Evolutionary conservation across 2,888 invertebrate species (phyloP).

Genomic region (Drosophila demipolita): DNA sequence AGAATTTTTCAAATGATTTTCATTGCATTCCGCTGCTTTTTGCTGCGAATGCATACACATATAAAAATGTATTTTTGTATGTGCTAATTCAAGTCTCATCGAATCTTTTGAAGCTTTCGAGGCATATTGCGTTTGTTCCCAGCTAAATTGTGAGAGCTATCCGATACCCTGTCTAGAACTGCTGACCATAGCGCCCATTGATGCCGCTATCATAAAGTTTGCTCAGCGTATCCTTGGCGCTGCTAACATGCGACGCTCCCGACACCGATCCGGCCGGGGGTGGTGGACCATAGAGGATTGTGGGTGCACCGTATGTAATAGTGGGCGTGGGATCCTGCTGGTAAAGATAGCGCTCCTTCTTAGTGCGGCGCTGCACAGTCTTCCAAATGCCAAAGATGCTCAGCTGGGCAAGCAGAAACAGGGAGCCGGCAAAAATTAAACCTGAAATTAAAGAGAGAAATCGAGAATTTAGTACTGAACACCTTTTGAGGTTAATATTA

Average conservation of each 20-base stretch:
- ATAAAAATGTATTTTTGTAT: slow-evolving; percentile 39
- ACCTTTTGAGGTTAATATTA: neutral
- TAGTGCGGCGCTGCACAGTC: slow-evolving; percentile 83
- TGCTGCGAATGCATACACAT: slow-evolving; percentile 6
- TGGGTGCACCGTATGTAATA: slow-evolving; percentile 78
- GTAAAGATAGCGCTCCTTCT: slow-evolving; percentile 83
- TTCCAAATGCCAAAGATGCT: slow-evolving; percentile 95
- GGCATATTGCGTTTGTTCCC: slow-evolving; percentile 80
- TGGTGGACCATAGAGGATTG: slow-evolving; percentile 81
- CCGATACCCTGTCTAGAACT: slow-evolving; percentile 74
- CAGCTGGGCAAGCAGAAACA: slow-evolving; percentile 94
- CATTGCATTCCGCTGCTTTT: slow-evolving; percentile 44
- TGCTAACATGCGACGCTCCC: slow-evolving; percentile 85
- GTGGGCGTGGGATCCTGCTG: slow-evolving; percentile 80
- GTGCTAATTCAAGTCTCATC: slow-evolving; percentile 76
- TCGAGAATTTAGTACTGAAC: neutral
- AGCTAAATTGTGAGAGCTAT: slow-evolving; percentile 72
- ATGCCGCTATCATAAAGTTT: slow-evolving; percentile 95
- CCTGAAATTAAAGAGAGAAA: slow-evolving; percentile 85
- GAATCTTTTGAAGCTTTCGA: slow-evolving; percentile 80
- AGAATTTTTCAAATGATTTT: slow-evolving; percentile 61
- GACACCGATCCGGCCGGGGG: slow-evolving; percentile 44
- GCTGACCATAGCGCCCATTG: slow-evolving; percentile 87
- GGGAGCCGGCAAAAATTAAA: slow-evolving; percentile 93
- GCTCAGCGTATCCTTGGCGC: slow-evolving; percentile 90